These are phyloP conservation scores for Strix aluco DNA, from an alignment of 2,113 vertebrate genomes.

Conservation along the genomic window DNA sequence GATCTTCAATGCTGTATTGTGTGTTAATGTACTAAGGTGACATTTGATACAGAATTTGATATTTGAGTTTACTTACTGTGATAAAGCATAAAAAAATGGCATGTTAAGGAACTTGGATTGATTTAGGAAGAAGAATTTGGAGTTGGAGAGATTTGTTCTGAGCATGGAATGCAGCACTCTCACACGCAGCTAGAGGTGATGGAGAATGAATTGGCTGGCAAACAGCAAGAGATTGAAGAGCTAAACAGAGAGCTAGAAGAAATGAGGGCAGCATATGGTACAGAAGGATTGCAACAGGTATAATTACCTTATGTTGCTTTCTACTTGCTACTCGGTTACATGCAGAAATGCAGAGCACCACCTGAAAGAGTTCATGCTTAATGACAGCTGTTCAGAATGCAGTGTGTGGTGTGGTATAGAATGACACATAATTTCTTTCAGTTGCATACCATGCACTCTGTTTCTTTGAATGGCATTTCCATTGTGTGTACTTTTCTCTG, in stretches of 20 bases:
- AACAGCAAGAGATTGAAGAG: constrained; percentile 85
- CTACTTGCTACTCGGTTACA: constrained; percentile 36
- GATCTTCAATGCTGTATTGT: constrained; percentile 29
- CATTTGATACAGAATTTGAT: constrained; percentile 32
- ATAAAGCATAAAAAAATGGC: constrained; percentile 31
- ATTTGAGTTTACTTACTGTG: constrained; percentile 40
- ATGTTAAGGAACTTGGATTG: constrained; percentile 71
- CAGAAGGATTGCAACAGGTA: constrained; percentile 94
- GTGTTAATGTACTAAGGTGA: constrained; percentile 31
- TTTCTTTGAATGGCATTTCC: neutral
- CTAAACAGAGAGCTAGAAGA: constrained; percentile 88
- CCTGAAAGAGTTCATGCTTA: neutral
- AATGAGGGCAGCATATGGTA: constrained; percentile 84
- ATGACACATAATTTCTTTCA: neutral
- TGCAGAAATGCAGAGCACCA: neutral
- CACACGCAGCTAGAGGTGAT: constrained; percentile 76
- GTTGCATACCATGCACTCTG: neutral
- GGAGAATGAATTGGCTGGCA: constrained; percentile 84
- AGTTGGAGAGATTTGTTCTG: constrained; percentile 76
- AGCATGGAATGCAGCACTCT: constrained; percentile 68
- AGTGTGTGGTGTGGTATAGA: neutral
- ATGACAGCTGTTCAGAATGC: neutral
- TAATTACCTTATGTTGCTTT: constrained; percentile 58
- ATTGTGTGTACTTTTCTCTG: neutral
- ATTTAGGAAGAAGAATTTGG: constrained; percentile 86